These are phyloP conservation scores for Agrilus cyanescens DNA, from an alignment of 2,888 invertebrate genomes.

Conservation along the genomic window DNA sequence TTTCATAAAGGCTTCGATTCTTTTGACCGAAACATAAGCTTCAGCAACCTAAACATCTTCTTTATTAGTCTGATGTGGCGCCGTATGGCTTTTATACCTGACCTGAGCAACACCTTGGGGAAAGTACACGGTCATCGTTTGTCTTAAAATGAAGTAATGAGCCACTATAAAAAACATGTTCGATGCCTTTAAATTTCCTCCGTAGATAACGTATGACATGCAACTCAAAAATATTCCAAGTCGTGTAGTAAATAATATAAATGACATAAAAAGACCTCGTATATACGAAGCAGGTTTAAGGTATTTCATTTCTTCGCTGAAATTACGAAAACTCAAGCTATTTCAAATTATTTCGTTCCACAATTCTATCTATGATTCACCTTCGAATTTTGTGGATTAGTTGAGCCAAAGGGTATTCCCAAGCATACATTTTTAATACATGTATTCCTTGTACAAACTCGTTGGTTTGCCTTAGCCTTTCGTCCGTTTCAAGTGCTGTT, in stretches of 20 bases:
- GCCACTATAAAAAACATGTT: conserved; percentile 44
- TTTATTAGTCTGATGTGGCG: too few species aligned
- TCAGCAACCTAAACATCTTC: conserved; percentile 38
- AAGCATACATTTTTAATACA: conserved; percentile 91
- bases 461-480: conserved; percentile 72
- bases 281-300: conserved; percentile 48
- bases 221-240: conserved; percentile 57
- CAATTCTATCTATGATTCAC: conserved; percentile 36
- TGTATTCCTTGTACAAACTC: conserved; percentile 83
- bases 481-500: conserved; percentile 70
- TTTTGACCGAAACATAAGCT: conserved; percentile 42
- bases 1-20: conserved; percentile 25
- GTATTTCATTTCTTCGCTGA: conserved; percentile 40
- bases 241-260: conserved; percentile 63
- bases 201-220: conserved; percentile 39
- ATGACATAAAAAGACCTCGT: conserved; percentile 54
- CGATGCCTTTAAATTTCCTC: conserved; percentile 34
- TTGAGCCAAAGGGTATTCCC: conserved; percentile 74
- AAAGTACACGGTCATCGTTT: conserved; percentile 47
- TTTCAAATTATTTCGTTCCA: too few species aligned
- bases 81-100: conserved; percentile 5
- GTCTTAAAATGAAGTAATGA: conserved; percentile 50
- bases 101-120: conserved; percentile 47
- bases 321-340: conserved; percentile 10
- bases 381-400: conserved; percentile 44